Percentiles rank a stretch among this genome's conserved stretches.
Evolutionary conservation across 1,140 invertebrate genomes (phyloP).

Genomic region (Vanessa tameamea): DNA sequence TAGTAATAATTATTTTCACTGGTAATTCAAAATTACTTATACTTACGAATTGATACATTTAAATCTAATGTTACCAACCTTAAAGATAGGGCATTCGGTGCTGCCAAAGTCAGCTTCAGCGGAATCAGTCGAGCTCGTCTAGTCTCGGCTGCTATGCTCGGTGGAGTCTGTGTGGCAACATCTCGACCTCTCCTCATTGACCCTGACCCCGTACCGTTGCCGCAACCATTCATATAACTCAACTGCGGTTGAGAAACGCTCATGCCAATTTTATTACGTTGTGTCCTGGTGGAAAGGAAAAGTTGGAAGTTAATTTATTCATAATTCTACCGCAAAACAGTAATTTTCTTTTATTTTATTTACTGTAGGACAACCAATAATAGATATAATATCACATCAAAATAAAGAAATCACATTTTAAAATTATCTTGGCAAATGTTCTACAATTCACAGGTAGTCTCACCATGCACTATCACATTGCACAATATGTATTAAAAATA

Average conservation of each 20-base stretch:
- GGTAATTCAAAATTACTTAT: no score
- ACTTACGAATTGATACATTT: neutral
- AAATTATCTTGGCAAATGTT: no score
- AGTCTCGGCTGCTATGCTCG: constrained; percentile 85
- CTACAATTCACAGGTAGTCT: no score
- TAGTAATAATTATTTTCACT: no score
- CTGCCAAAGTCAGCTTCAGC: constrained; percentile 83
- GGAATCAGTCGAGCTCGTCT: constrained; percentile 84
- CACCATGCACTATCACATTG: no score
- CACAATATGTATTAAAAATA: no score
- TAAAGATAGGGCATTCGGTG: constrained; percentile 82
- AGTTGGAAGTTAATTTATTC: no score
- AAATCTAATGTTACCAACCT: constrained; percentile 74
- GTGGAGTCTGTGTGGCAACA: constrained; percentile 85
- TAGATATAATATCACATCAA: no score
- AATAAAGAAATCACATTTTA: no score
- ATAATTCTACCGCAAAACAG: no score
- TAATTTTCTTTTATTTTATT: no score
- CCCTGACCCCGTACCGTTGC: constrained; percentile 48
- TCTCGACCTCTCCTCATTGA: constrained; percentile 73
- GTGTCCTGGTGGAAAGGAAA: constrained; percentile 41
- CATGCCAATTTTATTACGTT: constrained; percentile 70
- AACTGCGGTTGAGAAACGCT: constrained; percentile 82
- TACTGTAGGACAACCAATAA: no score
- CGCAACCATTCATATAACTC: constrained; percentile 82